A percentile compares a stretch with the other conserved stretches of the same genome.
Evolutionary conservation across 2,797 vertebrate genomes (phyloP).

Genomic region (Steatocranus sp.): DNA sequence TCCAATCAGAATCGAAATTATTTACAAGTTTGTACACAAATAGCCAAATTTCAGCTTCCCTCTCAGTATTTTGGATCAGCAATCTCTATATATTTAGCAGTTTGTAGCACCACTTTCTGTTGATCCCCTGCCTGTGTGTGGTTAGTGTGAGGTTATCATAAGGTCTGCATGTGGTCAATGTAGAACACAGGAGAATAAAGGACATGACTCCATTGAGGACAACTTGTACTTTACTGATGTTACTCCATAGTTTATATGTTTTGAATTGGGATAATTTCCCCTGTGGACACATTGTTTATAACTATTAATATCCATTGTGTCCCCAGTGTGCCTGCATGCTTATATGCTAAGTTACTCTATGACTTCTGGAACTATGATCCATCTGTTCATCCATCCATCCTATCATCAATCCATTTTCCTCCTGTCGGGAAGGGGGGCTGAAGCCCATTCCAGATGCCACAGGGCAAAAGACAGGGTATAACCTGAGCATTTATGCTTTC

Average conservation of each 20-base stretch:
- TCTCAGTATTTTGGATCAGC: neutral
- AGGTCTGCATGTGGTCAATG: conserved; percentile 30
- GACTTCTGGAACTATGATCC: neutral
- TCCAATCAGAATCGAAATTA: neutral
- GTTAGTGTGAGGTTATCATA: conserved; percentile 36
- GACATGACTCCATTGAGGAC: conserved; percentile 1
- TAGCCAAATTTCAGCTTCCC: neutral
- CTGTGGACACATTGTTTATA: neutral
- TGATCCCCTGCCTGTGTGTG: conserved; percentile 50
- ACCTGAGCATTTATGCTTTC: neutral
- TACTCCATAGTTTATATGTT: neutral
- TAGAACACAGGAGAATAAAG: neutral
- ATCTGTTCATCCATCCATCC: neutral
- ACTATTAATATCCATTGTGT: neutral
- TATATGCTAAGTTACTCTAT: neutral
- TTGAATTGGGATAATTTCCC: neutral
- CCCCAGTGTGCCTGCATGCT: neutral
- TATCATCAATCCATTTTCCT: neutral
- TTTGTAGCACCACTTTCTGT: neutral
- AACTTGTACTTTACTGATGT: neutral
- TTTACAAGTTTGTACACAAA: neutral
- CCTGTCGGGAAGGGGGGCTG: neutral
- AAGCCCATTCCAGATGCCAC: neutral
- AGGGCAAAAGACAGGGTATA: neutral
- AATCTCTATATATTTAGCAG: neutral